Evolutionary conservation across 2,888 invertebrate species (phyloP), one percentile per base, ranked within the genome.

Genomic region (Drosophila percnosoma): DNA sequence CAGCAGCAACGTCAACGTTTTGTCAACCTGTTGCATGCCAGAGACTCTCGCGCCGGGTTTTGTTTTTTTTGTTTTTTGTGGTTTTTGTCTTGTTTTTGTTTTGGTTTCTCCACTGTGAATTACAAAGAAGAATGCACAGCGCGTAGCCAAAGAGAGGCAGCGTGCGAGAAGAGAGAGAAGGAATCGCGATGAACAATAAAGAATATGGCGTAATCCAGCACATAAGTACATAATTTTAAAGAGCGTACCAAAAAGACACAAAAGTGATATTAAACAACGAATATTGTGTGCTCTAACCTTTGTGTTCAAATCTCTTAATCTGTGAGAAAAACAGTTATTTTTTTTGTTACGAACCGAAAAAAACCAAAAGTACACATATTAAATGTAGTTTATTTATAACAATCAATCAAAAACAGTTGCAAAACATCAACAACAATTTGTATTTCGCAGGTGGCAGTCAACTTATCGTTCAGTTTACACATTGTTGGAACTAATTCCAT

Each of bases 1-100:
- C 45, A 45, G 45, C 45, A 45, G 45, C 55, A 53, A 29, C 27
- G 45, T 54, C 53, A 45, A 27, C 38, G 48, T 57, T 60, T 63
- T 38, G 51, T 58, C 34, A 67, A 74, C 73, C 79, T 79, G 79
- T 80, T 81, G 77, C 67, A 73, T 70, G 66, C 68, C 27, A 29
- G 49, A 27, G 57, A 55, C 58, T 66, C 38, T 66, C 52, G 40
- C 24, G 73, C 68, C 80, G 80, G 76, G 54, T 65, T 68, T 55
- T 63, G 38, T 27, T 62, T 31, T 52, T 7, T 18, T 27, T 33
- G 2, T 53, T 54, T 36, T 49, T 48, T 51, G 40, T 13, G 34
- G 21, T 33, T 61, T 67, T 54, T 76, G 68, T 68, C 65, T 65
- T 61, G 21, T 33, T 61, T 67, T 54, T 76, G 68, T 73, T 73